Evolutionary conservation across 2,797 vertebrate genomes (phyloP), one percentile per base, ranked within the genome.

Genomic region (Bucorvus abyssinicus): DNA sequence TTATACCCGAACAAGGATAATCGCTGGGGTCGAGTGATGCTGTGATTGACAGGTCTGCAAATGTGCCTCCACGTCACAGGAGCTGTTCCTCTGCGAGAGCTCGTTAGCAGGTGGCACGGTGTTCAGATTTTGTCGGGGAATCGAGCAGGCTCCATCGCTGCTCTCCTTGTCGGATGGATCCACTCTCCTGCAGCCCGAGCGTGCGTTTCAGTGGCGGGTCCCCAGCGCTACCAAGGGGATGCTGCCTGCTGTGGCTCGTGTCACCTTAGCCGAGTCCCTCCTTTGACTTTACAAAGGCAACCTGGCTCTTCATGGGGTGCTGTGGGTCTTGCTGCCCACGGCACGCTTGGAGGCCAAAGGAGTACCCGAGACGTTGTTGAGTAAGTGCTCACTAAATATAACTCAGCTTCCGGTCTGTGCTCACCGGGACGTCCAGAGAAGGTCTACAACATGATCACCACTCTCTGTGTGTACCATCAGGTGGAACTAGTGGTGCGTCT

Each of bases 151-250:
- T 63, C 81, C 26, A 10, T 7, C 10, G 2, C 47, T 21, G 16
- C 26, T 77, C 6, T 23, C 14, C 12, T 45, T 1, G 1, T 1
- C 4, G 60, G 22, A 2, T 0, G 0, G 30, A 3, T 40, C 45
- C 9, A 8, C 3, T 53, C 45, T 5, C 11, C 27, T 40, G 29
- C 60, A 40, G 38, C 38, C 38, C 38, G 38, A 24, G 42, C 7
- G 30, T 0, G 1, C 2, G 6, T 40, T 67, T 49, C 49, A 12
- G 5, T 21, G 6, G 26, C n/a, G 9, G 40, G 29, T 52, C 12
- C 45, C 45, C 24, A n/a, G 29, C 4, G 6, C 2, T 4, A 47
- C 36, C 9, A 2, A 63, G 15, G 27, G 0, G 5, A 1, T 40
- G 53, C 18, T 87, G 40, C 40, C 23, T 80, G 24, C 60, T 69